These are phyloP conservation scores for Eurosta solidaginis DNA, from an alignment of 1,140 invertebrate species.

Conservation along the genomic window DNA sequence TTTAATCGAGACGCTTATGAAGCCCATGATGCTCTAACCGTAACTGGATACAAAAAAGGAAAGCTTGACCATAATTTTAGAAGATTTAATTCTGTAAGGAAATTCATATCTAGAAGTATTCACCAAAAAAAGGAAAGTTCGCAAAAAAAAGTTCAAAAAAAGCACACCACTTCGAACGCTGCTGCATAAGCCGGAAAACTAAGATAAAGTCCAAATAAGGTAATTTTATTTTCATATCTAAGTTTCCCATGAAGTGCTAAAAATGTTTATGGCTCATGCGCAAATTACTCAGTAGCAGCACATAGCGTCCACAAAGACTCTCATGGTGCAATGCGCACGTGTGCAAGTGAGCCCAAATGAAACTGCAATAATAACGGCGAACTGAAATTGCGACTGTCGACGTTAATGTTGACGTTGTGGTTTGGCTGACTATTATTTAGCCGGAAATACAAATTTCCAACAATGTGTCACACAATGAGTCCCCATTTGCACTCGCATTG, in stretches of 20 bases:
- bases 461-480: conserved; percentile 20
- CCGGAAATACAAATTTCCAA: conserved; percentile 24
- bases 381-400: neutral
- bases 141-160: neutral
- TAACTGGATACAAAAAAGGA: too few relatives aligned
- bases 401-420: too few relatives aligned
- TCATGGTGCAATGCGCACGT: neutral
- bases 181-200: neutral
- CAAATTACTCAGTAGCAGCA: neutral
- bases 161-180: neutral
- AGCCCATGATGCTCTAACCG: too few relatives aligned
- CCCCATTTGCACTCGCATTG: conserved; percentile 5
- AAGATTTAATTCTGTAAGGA: too few relatives aligned
- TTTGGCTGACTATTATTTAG: too few relatives aligned
- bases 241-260: neutral
- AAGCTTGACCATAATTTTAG: too few relatives aligned
- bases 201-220: neutral
- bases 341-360: neutral
- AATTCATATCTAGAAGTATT: too few relatives aligned
- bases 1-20: too few relatives aligned
- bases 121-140: neutral
- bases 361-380: neutral
- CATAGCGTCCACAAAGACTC: neutral
- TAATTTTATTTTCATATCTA: neutral
- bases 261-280: neutral